Evolutionary conservation across 92 coral and sea anemone species (phyloP).

Genomic region (Bergia puertoricense): DNA sequence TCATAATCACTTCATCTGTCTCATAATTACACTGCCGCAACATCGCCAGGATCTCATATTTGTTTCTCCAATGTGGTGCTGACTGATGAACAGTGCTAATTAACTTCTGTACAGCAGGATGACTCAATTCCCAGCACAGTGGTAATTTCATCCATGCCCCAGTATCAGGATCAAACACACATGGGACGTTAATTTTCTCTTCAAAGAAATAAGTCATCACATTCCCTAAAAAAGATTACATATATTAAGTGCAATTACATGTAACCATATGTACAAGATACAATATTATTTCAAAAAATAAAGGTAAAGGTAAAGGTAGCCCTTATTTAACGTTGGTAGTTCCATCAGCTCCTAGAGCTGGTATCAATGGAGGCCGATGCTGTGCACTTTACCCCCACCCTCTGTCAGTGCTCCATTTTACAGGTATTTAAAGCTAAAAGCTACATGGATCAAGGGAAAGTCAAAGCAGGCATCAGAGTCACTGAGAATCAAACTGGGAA

Average conservation of each 20-base stretch:
- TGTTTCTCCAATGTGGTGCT: slow-evolving; percentile 69
- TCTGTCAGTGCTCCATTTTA: no score
- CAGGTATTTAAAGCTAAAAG: no score
- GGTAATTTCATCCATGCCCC: slow-evolving; percentile 90
- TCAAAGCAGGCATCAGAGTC: no score
- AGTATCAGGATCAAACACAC: slow-evolving; percentile 66
- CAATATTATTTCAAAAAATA: no score
- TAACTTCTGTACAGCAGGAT: slow-evolving; percentile 45
- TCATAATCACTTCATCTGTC: slow-evolving; percentile 70
- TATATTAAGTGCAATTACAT: not conserved
- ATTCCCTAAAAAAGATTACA: slow-evolving; percentile 47
- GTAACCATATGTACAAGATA: no score
- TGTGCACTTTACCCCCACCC: no score
- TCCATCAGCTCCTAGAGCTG: no score
- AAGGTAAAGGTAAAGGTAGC: no score
- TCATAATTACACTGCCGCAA: slow-evolving; percentile 82
- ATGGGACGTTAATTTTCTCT: slow-evolving; percentile 64
- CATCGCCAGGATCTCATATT: slow-evolving; percentile 68
- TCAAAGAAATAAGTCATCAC: slow-evolving; percentile 78
- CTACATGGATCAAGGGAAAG: no score
- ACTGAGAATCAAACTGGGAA: no score
- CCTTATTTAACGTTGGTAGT: no score
- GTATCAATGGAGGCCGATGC: no score
- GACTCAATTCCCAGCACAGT: slow-evolving; percentile 75
- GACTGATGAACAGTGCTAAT: slow-evolving; percentile 63